Base-by-base conservation (phyloP, 2,888 invertebrate species). In the Conops quadrifasciatus region DNA sequence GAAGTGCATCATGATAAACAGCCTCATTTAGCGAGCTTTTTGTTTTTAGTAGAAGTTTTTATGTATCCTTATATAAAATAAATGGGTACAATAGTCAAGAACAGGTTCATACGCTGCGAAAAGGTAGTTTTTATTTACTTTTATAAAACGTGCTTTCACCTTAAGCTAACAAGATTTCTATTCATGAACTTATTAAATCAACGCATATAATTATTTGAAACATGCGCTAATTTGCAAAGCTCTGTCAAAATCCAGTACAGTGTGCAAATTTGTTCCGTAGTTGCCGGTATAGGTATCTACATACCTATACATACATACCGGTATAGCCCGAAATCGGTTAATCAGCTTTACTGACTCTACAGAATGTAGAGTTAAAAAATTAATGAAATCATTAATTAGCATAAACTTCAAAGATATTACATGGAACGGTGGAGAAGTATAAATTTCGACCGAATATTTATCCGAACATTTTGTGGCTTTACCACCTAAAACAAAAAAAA, bases 41-140 rank as follows among this genome's bases (percentile, higher is more conserved):
- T 43, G 49, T 67, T 69, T 64, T 47, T 66, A 60, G 51, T 59
- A 30, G 26, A 67, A 47, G 67, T 16, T 28, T 47, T 47, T 47
- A 67, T 67, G 30, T 67, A 67, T 59, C 58, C 67, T 67, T 67
- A 67, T 47, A 59, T 47, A 67, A 47, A 58, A 60, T 68, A 36
- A 62, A 68, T 68, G 51, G 21, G 49, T 62, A 68, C 51, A 59
- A 68, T 60, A 68, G 68, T 62, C 62, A 68, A 68, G 51, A 30
- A 73, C 74, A 58, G 73, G 73, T 74, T 70, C 74, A 73, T 73
- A 68, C 71, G 74, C 73, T 74, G 74, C 72, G 74, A 74, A 74
- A 74, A 74, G 67, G 60, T 63, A 73, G 73, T 66, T 68, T 63
- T 74, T 69, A 71, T 72, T 74, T 71, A 74, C 70, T 74, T 71